Evolutionary conservation across 2,113 vertebrate genomes (phyloP).

Genomic region (Probosciger aterrimus): DNA sequence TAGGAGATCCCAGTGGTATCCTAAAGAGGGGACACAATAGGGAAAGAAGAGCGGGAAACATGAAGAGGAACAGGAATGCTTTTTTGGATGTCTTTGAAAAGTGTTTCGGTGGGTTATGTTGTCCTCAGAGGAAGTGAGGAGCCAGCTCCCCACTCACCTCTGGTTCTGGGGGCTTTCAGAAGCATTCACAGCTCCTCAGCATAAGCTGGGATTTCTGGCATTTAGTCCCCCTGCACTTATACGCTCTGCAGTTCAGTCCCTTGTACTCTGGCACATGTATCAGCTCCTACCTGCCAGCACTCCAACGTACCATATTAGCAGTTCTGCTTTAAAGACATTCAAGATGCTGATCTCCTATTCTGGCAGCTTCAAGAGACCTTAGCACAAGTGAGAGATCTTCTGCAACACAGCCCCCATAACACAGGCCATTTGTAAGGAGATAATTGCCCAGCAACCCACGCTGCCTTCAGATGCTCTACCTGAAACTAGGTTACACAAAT

Average conservation of each 20-base stretch:
- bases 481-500: not conserved
- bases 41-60: not conserved
- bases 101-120: not conserved
- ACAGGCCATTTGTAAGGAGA: not conserved
- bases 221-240: not conserved
- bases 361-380: not conserved
- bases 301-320: accelerated
- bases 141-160: too few species aligned
- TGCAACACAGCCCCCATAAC: not conserved
- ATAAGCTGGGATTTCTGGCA: not conserved
- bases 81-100: accelerated
- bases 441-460: not conserved
- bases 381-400: not conserved
- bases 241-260: not conserved
- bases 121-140: not conserved
- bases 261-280: not conserved
- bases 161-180: not conserved
- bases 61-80: accelerated
- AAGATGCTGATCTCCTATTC: not conserved
- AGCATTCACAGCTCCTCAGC: not conserved
- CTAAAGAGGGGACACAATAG: not conserved
- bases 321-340: not conserved
- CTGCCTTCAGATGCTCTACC: not conserved
- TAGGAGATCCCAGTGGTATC: not conserved
- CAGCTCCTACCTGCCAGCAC: not conserved